Base-by-base conservation (phyloP, 2,888 invertebrate species). In the Ganaspis brasiliensis region DNA sequence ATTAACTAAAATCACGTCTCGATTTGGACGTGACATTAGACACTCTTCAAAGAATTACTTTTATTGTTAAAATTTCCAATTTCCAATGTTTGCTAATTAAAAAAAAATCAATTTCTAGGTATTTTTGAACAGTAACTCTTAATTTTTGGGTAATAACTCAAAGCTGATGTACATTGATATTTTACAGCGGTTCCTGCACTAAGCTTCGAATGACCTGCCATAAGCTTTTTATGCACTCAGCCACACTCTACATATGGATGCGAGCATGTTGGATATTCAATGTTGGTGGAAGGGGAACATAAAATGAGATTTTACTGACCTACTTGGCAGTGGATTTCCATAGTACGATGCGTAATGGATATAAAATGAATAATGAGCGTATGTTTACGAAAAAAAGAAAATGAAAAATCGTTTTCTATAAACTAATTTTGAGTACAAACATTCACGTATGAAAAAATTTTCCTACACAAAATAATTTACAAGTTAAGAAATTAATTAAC, bases 151-250 rank as follows among this genome's bases (percentile, higher is more conserved):
- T 5, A 59, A 31, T 31, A 16, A 37, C 9, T 21, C 14, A 6
- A 2, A 63, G 16, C 6, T 63, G 21, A 63, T 12, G 63, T 21
- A 19, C 63, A 40, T 63, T 16, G 63, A 21, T 63, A 21, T 37
- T 63, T 63, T 63, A 63, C 37, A 37, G 40, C 63, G 21, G 21
- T 63, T 63, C 6, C 19, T 16, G 63, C 40, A 63, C 12, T 63
- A 81, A 83, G 81, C 84, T 82, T 82, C 81, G 82, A 83, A 87
- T 87, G 83, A 84, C 83, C 77, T 74, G 56, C 79, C 84, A 83
- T 87, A 84, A 83, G 80, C 78, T 82, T 86, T 87, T 84, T 83
- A 86, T 84, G 78, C 79, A 83, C 82, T 81, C 77, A 75, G 55
- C 78, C 72, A 71, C 76, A 67, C 79, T 79, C 78, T 83, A 83